Evolutionary conservation across 2,113 vertebrate genomes (phyloP).

Genomic region (Hydropotes inermis): DNA sequence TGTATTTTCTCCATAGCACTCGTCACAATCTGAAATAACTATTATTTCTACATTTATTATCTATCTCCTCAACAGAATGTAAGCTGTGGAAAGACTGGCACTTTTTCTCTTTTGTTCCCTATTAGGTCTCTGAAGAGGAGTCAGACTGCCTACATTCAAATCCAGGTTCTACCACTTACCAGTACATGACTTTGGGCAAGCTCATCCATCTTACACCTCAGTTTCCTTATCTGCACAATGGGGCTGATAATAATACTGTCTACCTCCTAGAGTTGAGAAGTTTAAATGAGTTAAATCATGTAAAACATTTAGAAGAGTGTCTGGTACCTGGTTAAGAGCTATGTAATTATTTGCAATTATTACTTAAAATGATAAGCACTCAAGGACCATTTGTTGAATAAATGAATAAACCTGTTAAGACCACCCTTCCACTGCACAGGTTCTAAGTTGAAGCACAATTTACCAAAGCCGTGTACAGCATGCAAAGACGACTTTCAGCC

Average conservation of each 20-base stretch:
- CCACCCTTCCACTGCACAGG: background rate
- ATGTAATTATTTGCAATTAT: background rate
- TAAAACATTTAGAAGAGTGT: background rate
- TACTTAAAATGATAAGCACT: background rate
- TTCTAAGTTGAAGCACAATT: background rate
- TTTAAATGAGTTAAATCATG: background rate
- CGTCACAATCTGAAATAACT: background rate
- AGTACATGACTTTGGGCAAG: background rate
- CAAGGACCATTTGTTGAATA: background rate
- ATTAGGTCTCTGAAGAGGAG: background rate
- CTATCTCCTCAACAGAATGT: background rate
- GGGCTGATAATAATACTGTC: background rate
- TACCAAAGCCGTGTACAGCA: background rate
- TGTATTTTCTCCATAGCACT: background rate
- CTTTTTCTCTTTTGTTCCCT: background rate
- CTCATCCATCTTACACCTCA: background rate
- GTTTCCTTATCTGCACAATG: background rate
- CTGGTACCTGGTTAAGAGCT: background rate
- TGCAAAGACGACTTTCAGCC: background rate
- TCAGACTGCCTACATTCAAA: background rate
- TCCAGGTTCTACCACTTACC: background rate
- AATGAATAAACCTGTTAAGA: background rate
- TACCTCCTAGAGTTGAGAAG: background rate
- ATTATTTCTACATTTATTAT: background rate
- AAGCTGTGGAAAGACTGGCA: background rate